Base-by-base conservation (phyloP, 2,113 vertebrate genomes). In the Bubo blakistoni region DNA sequence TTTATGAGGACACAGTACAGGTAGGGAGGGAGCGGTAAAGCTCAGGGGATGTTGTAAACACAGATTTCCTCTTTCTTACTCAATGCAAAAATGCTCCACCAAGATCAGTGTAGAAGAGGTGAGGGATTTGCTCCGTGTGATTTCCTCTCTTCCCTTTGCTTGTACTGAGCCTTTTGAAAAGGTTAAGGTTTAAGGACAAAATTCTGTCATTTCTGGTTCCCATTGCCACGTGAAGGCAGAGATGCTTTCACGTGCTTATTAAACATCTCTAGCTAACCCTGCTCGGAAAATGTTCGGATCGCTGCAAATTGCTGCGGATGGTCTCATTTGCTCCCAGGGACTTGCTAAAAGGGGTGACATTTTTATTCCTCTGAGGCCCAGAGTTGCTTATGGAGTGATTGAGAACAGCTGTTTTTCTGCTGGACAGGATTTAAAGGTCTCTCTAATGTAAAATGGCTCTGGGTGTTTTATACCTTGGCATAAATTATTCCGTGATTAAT, bases 161-260 rank as follows among this genome's bases (percentile, higher is more conserved):
- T 36, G 49, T 25, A 5, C 70, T 4, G n/a, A 73, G 58, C 34
- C 29, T 66, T 69, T 47, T 27, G 27, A n/a, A 78, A 46, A 61
- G 30, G 18, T 65, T 13, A 2, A 69, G 36, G 2, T 30, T 85
- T 42, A 15, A 62, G 49, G 66, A 54, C 0, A 1, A 40, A 40
- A 40, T 24, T 51, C 72, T 81, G 26, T 18, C 66, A 8, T 59
- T 66, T 47, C 2, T 1, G 20, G 15, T 5, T 46, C 46, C 44
- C 4, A 1, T 24, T 24, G 11, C 55, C 40, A n/a, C 0, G 0
- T 6, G 79, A 92, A 85, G 40, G 52, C 34, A 62, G 57, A 59
- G 65, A 26, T 26, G 24, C 0, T 0, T 47, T 58, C 0, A 0
- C 7, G 11, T 47, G 25, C 34, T 55, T 49, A 26, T 65, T 55